A percentile compares a stretch with the other conserved stretches of the same genome.
Evolutionary conservation across 1,140 invertebrate species (phyloP).

Genomic region (Aphelenchoides besseyi): DNA sequence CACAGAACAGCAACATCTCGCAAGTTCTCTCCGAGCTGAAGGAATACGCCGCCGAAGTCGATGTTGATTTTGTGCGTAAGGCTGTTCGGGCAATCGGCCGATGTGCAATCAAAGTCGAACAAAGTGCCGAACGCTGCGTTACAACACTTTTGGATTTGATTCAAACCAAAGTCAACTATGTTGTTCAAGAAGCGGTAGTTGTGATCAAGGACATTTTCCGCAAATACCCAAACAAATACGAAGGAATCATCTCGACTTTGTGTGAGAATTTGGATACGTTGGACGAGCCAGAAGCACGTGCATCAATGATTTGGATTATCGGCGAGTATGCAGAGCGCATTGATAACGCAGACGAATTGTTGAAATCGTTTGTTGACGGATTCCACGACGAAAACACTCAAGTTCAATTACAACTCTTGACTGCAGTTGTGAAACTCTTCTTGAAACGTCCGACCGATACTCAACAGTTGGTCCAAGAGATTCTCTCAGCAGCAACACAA

Average conservation of each 20-base stretch:
- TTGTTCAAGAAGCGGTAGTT: slow-evolving; percentile 98
- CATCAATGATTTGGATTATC: slow-evolving; percentile 99
- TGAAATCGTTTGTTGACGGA: slow-evolving; percentile 98
- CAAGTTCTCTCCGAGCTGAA: slow-evolving; percentile 97
- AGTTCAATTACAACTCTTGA: slow-evolving; percentile 91
- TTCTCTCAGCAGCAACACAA: slow-evolving; percentile 64
- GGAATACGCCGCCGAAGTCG: slow-evolving; percentile 96
- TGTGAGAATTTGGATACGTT: slow-evolving; percentile 98
- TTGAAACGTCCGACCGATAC: slow-evolving; percentile 95
- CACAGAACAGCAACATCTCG: slow-evolving; percentile 94
- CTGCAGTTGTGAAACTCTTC: slow-evolving; percentile 97
- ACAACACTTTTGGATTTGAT: slow-evolving; percentile 97
- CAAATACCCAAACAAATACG: slow-evolving; percentile 99
- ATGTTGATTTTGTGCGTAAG: slow-evolving; percentile 99
- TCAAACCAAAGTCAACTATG: slow-evolving; percentile 99
- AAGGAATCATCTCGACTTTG: slow-evolving; percentile 97
- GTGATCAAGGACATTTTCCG: slow-evolving; percentile 99
- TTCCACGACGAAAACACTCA: slow-evolving; percentile 99
- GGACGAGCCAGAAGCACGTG: slow-evolving; percentile 96
- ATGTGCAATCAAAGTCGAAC: slow-evolving; percentile 99
- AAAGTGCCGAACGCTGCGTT: slow-evolving; percentile 94
- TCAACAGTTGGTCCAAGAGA: slow-evolving; percentile 88
- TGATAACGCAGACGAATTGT: slow-evolving; percentile 95
- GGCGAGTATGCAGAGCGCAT: slow-evolving; percentile 96
- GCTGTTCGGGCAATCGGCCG: slow-evolving; percentile 94